Conservation (phyloP, 2,113 vertebrate genomes). For the Misgurnus mizolepis region DNA sequence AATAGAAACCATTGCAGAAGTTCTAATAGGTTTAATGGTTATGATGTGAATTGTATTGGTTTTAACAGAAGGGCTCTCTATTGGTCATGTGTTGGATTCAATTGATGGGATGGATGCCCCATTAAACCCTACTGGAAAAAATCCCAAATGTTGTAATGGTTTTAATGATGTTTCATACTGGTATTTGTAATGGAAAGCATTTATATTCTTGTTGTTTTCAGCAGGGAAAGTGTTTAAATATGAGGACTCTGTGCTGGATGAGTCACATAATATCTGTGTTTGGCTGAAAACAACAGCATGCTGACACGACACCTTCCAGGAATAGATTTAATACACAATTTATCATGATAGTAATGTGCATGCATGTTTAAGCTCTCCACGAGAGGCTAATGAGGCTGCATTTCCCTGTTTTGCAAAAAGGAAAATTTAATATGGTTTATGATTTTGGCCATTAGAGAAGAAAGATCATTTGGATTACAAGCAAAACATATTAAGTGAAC, state of each 20-base stretch:
- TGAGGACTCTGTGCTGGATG: conserved; percentile 52
- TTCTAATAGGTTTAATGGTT: too few relatives aligned
- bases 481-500: conserved; percentile 31
- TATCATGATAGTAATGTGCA: not conserved
- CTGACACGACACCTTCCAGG: conserved; percentile 63
- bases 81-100: too few relatives aligned
- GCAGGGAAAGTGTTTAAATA: conserved; percentile 36
- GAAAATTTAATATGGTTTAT: not conserved
- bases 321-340: conserved; percentile 48
- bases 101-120: too few relatives aligned
- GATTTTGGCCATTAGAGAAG: not conserved
- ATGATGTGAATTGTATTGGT: too few relatives aligned
- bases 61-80: not conserved
- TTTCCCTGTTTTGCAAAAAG: not conserved
- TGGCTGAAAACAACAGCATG: conserved; percentile 63
- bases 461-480: not conserved
- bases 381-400: not conserved
- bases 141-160: too few relatives aligned
- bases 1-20: too few relatives aligned
- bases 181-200: too few relatives aligned
- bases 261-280: conserved; percentile 70
- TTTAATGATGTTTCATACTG: too few relatives aligned
- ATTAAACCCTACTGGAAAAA: too few relatives aligned
- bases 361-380: not conserved
- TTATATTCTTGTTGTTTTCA: too few relatives aligned